A percentile compares a stretch with the other conserved stretches of the same genome.
Evolutionary conservation across 2,113 vertebrate species (phyloP).

Genomic region (Onychorhynchus coronatus): DNA sequence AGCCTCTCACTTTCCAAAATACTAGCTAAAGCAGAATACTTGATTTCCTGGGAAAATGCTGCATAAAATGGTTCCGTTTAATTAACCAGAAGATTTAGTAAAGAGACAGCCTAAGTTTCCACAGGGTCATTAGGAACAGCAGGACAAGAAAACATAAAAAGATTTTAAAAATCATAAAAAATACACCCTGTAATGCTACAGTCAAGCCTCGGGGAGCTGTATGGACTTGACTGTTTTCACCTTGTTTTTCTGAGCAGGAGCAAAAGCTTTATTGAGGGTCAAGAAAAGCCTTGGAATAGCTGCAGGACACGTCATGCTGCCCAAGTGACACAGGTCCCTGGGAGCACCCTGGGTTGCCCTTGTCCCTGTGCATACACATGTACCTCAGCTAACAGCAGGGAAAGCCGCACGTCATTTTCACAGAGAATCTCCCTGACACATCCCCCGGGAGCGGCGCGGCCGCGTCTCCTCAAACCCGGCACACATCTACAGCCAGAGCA

Average conservation of each 20-base stretch:
- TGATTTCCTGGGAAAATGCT: neutral
- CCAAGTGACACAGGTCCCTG: rapidly evolving
- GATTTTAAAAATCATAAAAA: conserved; percentile 3
- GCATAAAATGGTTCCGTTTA: neutral
- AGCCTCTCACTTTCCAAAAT: neutral
- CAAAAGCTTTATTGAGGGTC: neutral
- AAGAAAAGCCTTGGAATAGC: neutral
- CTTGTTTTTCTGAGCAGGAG: neutral
- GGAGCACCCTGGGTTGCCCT: neutral
- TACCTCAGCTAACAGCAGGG: neutral
- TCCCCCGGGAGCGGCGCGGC: neutral
- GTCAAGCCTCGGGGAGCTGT: neutral
- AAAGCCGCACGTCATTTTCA: neutral
- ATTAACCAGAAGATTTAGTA: conserved; percentile 36
- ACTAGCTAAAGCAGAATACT: neutral
- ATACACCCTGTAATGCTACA: neutral
- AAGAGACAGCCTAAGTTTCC: neutral
- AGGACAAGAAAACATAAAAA: conserved; percentile 4
- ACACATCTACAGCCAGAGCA: conserved; percentile 52
- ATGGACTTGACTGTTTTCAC: neutral
- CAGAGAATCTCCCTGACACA: neutral
- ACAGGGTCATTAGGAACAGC: conserved; percentile 29
- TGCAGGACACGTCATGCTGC: rapidly evolving
- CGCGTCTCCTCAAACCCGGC: conserved; percentile 49
- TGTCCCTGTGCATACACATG: neutral